Conservation (phyloP, 2,888 invertebrate species). For the Ferdinandea cuprea region DNA sequence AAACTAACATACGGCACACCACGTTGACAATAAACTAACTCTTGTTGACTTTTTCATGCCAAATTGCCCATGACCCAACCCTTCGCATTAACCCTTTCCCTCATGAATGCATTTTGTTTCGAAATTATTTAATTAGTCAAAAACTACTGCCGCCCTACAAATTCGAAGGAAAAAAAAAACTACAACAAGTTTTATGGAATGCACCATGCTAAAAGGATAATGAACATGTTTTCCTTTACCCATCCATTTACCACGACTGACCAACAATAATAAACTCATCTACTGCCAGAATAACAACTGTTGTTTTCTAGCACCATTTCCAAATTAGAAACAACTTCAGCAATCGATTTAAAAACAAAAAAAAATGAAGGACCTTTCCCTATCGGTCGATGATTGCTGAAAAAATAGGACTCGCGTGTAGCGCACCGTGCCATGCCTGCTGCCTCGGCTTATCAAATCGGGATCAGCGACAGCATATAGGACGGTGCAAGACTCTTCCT, state of each 20-base stretch:
- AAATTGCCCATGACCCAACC: conserved; percentile 64
- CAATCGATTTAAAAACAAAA: conserved; percentile 36
- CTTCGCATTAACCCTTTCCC: conserved; percentile 56
- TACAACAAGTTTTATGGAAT: conserved; percentile 40
- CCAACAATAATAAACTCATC: conserved; percentile 65
- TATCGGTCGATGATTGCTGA: conserved; percentile 16
- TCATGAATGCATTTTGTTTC: conserved; percentile 23
- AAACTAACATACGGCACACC: conserved; percentile 63
- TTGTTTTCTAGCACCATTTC: conserved; percentile 62
- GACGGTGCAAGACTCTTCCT: conserved; percentile 54
- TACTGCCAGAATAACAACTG: conserved; percentile 63
- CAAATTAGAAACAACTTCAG: conserved; percentile 31
- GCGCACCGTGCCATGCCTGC: conserved; percentile 71
- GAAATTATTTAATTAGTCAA: conserved; percentile 67
- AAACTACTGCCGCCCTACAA: conserved; percentile 19
- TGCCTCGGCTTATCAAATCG: conserved; percentile 71
- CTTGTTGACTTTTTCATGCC: conserved; percentile 65
- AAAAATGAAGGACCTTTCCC: conserved; percentile 59
- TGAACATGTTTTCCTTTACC: conserved; percentile 48
- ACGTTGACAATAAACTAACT: conserved; percentile 2
- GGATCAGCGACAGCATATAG: conserved; percentile 45
- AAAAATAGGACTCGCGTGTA: conserved; percentile 66
- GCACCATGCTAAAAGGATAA: conserved; percentile 60
- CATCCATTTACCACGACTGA: conserved; percentile 28
- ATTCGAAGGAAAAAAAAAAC: conserved; percentile 36